Conservation (phyloP, 2,888 invertebrate species). For the Drosophila tripunctata region DNA sequence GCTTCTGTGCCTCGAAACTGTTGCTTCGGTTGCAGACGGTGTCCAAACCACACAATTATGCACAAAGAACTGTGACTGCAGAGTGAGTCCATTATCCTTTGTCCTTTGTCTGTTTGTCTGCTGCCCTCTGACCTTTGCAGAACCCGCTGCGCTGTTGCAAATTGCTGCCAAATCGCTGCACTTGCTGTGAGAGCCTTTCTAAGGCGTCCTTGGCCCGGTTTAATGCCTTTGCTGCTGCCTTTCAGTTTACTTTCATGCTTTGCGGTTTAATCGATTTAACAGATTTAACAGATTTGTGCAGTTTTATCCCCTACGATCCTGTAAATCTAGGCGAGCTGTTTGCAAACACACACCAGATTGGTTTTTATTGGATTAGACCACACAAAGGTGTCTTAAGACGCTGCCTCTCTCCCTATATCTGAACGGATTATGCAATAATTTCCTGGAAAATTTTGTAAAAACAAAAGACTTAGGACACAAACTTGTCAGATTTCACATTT, state of each 20-base stretch:
- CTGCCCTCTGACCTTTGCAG: conserved; percentile 10
- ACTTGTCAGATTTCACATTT: conserved; percentile 22
- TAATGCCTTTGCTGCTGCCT: neutral
- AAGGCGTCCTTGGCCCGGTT: conserved; percentile 13
- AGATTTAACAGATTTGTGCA: conserved; percentile 68
- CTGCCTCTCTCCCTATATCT: neutral
- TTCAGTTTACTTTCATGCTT: conserved; percentile 65
- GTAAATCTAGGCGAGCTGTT: conserved; percentile 52
- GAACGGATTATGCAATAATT: conserved; percentile 57
- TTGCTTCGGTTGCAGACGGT: conserved; percentile 9
- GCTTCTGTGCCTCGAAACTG: conserved; percentile 59
- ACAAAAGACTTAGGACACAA: conserved; percentile 59
- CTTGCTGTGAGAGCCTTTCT: conserved; percentile 61
- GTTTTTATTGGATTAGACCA: conserved; percentile 75
- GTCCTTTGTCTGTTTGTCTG: too few species aligned
- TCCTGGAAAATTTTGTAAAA: conserved; percentile 58
- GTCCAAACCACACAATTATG: conserved; percentile 71
- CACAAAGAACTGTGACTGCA: conserved; percentile 16
- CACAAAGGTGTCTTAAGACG: conserved; percentile 70
- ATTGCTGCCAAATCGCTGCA: conserved; percentile 60
- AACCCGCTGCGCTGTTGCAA: conserved; percentile 62
- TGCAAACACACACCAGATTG: conserved; percentile 65
- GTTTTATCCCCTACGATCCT: conserved; percentile 33
- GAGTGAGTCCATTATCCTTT: neutral
- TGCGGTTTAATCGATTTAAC: conserved; percentile 80